Percentiles rank a stretch among this genome's conserved stretches.
Conservation (phyloP, 2,888 invertebrate genomes). For the Lasioglossum vierecki region DNA sequence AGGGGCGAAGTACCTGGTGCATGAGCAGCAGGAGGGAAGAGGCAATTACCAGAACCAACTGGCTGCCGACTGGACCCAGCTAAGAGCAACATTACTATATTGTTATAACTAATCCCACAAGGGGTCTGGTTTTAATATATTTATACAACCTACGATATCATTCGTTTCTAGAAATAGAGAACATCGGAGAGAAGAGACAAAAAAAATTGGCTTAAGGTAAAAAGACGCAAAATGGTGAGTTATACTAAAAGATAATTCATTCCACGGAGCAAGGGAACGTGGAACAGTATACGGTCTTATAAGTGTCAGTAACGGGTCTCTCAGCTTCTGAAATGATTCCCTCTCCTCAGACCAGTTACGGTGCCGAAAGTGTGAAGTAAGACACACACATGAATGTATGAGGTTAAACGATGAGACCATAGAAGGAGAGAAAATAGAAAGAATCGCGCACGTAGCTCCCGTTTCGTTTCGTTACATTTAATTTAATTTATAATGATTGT, state of each 20-base stretch:
- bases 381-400: slow-evolving; percentile 57
- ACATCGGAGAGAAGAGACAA: slow-evolving; percentile 21
- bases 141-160: slow-evolving; percentile 48
- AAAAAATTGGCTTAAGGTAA: slow-evolving; percentile 26
- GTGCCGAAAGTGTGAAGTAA: slow-evolving; percentile 65
- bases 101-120: slow-evolving; percentile 71
- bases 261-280: slow-evolving; percentile 26
- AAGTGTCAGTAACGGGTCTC: slow-evolving; percentile 61
- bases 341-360: slow-evolving; percentile 62
- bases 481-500: background rate
- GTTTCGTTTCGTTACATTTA: background rate
- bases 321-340: slow-evolving; percentile 66
- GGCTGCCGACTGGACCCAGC: slow-evolving; percentile 82
- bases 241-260: slow-evolving; percentile 40
- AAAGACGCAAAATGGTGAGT: slow-evolving; percentile 32
- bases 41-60: slow-evolving; percentile 81
- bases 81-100: slow-evolving; percentile 79
- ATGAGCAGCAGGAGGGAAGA: slow-evolving; percentile 82
- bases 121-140: slow-evolving; percentile 31
- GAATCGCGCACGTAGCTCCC: slow-evolving; percentile 26
- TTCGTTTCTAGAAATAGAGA: slow-evolving; percentile 36
- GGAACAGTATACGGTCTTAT: slow-evolving; percentile 55
- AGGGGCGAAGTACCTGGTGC: slow-evolving; percentile 80
- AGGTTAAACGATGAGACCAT: slow-evolving; percentile 47
- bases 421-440: slow-evolving; percentile 28